A percentile compares a stretch with the other conserved stretches of the same genome.
Evolutionary conservation across 2,797 vertebrate genomes (phyloP).

Genomic region (Anisognathus igniventris): DNA sequence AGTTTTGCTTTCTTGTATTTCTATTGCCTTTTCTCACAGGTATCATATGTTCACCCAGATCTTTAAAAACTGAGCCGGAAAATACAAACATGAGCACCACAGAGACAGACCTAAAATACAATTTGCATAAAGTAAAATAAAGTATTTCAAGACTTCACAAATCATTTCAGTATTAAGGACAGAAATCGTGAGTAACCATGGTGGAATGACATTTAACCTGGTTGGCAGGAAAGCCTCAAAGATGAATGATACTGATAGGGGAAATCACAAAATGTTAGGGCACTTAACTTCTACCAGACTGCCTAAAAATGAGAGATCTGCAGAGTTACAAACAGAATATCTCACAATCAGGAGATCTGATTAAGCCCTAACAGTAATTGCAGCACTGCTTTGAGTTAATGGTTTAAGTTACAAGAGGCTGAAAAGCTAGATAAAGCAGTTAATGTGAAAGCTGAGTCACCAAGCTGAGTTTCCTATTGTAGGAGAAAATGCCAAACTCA

Average conservation of each 20-base stretch:
- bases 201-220: not conserved
- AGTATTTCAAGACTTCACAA: not conserved
- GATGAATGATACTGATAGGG: not conserved
- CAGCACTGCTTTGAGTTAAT: not conserved
- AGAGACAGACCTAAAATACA: not conserved
- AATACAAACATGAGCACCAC: not conserved
- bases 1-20: not conserved
- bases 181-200: accelerated
- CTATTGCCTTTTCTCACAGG: not conserved
- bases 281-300: not conserved
- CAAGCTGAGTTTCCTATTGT: not conserved
- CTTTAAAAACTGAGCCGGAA: not conserved
- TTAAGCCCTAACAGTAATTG: not conserved
- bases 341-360: not conserved
- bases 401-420: not conserved
- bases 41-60: not conserved
- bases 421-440: not conserved
- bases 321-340: not conserved
- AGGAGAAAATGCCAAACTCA: not conserved
- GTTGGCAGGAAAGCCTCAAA: not conserved
- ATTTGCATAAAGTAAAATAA: not conserved
- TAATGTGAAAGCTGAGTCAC: not conserved
- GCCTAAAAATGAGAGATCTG: not conserved
- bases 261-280: not conserved
- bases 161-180: not conserved